phyloP scores from a whole-genome alignment of 2,888 invertebrate genomes.

The Cheilosia grossa region DNA sequence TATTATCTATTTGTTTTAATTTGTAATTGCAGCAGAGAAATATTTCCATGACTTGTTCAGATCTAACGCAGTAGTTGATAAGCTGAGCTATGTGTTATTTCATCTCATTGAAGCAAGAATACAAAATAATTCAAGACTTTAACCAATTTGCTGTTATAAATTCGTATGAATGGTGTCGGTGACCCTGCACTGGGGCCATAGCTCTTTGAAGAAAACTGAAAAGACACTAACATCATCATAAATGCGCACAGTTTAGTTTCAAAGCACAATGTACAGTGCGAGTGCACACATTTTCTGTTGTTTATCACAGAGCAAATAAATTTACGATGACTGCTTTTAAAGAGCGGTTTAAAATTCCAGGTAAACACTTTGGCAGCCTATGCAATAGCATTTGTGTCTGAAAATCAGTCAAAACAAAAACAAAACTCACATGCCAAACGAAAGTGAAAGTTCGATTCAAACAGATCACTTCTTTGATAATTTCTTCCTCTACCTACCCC shows the following conservation, averaged over 20 bases:
- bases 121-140: no score
- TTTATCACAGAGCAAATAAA: constrained; percentile 11
- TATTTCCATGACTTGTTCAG: no score
- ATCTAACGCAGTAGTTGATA: no score
- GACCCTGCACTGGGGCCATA: constrained; percentile 13
- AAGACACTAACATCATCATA: no score
- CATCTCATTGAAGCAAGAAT: no score
- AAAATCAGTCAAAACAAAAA: constrained; percentile 19
- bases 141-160: background rate
- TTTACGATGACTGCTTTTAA: background rate
- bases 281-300: background rate
- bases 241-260: no score
- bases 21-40: no score
- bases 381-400: constrained; percentile 30
- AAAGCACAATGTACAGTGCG: background rate
- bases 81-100: no score
- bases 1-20: no score
- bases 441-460: constrained; percentile 61
- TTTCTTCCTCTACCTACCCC: background rate
- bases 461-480: background rate
- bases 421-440: constrained; percentile 13
- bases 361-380: constrained; percentile 18
- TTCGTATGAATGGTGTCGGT: background rate
- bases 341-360: constrained; percentile 30
- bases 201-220: no score